Evolutionary conservation across 2,888 invertebrate genomes (phyloP).

Genomic region (Cistogaster globosa): DNA sequence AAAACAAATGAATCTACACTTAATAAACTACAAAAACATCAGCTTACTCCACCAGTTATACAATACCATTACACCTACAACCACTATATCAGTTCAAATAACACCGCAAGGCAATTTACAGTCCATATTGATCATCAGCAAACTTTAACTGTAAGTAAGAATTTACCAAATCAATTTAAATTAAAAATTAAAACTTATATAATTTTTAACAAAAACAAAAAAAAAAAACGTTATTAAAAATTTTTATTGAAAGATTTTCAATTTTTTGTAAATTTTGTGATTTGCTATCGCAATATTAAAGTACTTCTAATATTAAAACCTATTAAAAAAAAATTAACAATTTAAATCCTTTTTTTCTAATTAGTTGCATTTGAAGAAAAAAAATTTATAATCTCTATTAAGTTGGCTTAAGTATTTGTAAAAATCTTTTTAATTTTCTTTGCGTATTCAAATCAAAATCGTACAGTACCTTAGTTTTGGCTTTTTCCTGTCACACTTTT

Average conservation of each 20-base stretch:
- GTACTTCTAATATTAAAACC: slow-evolving; percentile 35
- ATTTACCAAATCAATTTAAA: slow-evolving; percentile 49
- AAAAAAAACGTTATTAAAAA: slow-evolving; percentile 9
- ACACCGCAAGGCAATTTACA: slow-evolving; percentile 72
- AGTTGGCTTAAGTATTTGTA: slow-evolving; percentile 60
- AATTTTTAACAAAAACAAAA: slow-evolving; percentile 28
- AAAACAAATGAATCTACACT: slow-evolving; percentile 32
- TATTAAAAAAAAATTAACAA: slow-evolving; percentile 6
- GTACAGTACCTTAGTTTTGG: slow-evolving; percentile 38
- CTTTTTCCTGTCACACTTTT: slow-evolving; percentile 11
- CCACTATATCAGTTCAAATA: slow-evolving; percentile 72
- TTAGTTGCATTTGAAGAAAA: slow-evolving; percentile 70
- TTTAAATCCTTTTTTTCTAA: slow-evolving; percentile 58
- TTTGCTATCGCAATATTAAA: slow-evolving; percentile 50
- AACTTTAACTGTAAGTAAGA: slow-evolving; percentile 72
- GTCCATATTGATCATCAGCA: slow-evolving; percentile 71
- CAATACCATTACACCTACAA: slow-evolving; percentile 71
- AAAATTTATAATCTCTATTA: slow-evolving; percentile 25
- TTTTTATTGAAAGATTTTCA: not conserved
- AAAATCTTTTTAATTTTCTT: slow-evolving; percentile 29
- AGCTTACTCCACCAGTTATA: slow-evolving; percentile 70
- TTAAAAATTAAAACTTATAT: slow-evolving; percentile 19
- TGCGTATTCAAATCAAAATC: slow-evolving; percentile 17
- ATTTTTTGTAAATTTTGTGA: slow-evolving; percentile 54
- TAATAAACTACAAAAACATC: slow-evolving; percentile 52